phyloP scores from a whole-genome alignment of 2,888 invertebrate genomes.

The Tortricodes alternella region DNA sequence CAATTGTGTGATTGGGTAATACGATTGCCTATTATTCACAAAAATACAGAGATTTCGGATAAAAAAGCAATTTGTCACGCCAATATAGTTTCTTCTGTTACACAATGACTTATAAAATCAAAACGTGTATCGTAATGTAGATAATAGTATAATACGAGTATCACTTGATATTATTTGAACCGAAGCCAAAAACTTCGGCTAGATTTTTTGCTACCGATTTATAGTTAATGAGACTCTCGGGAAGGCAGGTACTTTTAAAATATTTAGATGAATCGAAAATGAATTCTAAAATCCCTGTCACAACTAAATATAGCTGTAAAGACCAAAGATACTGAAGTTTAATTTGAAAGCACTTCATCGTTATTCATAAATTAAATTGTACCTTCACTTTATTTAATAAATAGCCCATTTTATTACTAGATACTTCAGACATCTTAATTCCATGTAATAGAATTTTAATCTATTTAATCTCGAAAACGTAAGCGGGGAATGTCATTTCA shows the following conservation, averaged over 20 bases:
- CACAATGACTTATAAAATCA: too few species aligned
- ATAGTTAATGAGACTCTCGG: too few species aligned
- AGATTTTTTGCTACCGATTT: too few species aligned
- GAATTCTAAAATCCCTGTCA: too few species aligned
- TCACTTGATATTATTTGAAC: too few species aligned
- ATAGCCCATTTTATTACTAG: neutral
- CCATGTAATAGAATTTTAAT: conserved; percentile 5
- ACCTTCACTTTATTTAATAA: neutral
- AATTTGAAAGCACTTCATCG: too few species aligned
- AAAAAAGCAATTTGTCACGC: neutral
- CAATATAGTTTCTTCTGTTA: neutral
- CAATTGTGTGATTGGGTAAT: conserved; percentile 12
- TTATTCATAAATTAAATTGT: neutral
- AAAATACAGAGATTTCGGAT: neutral
- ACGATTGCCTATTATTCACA: conserved; percentile 6
- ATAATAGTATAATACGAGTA: too few species aligned
- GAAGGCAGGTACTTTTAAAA: too few species aligned
- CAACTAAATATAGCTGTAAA: too few species aligned
- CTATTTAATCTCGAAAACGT: neutral
- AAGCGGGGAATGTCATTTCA: neutral
- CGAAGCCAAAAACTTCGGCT: too few species aligned
- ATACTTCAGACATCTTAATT: neutral
- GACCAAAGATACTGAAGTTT: too few species aligned
- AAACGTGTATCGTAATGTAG: neutral
- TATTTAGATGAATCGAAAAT: too few species aligned